Evolutionary conservation across 1,140 invertebrate species (phyloP), one percentile per base, ranked within the genome.

Genomic region (Heliconius himera): DNA sequence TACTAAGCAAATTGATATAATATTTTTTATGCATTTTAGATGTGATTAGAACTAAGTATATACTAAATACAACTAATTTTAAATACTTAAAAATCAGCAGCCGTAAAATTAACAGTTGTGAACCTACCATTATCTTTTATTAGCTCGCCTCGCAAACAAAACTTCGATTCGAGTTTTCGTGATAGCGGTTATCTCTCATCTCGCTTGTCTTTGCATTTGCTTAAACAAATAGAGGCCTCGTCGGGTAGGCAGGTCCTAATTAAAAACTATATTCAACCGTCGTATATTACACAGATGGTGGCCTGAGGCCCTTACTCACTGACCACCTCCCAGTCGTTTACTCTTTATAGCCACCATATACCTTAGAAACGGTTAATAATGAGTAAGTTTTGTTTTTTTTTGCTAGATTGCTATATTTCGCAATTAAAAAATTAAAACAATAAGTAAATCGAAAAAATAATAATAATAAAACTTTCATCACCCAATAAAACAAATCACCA

Each of bases 161-260:
- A 71, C 29, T 41, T 29, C 46, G 46, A 72, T 33, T 54, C 41
- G 29, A 77, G 75, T 70, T 36, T 38, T 72, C 76, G 76, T 71
- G 76, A 77, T 77, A 77, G 66, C 46, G 74, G 86, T 88, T 91
- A 91, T 93, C 90, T 86, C 77, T 85, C 86, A 89, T 91, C 88
- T 90, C 83, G 83, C 82, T 85, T 89, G 87, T 84, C 84, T 81
- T 88, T 88, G 84, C 82, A 85, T 87, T 91, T 88, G 84, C 83
- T 89, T 91, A 89, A 93, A 92, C 90, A 93, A 92, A 93, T 91
- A 93, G 89, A 86, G 85, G 89, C 83, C 84, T 85, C 81, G 84
- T 84, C 89, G 88, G 91, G 90, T 91, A 87, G 89, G 90, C 88
- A 90, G 90, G 83, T 89, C 86, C 89, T 91, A 92, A 93, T 93